A percentile compares a stretch with the other conserved stretches of the same genome.
Evolutionary conservation across 2,113 vertebrate species (phyloP).

Genomic region (Nipponia nippon): DNA sequence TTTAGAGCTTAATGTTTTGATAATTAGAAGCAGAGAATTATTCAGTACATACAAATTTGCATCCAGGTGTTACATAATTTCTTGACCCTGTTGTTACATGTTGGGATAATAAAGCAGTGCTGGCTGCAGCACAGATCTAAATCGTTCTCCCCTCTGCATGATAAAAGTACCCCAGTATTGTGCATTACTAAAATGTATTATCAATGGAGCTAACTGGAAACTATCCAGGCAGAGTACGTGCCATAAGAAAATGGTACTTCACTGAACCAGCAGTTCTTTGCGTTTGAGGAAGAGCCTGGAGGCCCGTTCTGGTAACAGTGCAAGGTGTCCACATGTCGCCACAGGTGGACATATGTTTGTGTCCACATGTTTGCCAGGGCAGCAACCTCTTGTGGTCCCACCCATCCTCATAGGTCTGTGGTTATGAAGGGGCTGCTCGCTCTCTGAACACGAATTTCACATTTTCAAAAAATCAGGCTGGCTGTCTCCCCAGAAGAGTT

Average conservation of each 20-base stretch:
- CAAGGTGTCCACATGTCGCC: neutral
- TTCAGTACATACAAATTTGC: neutral
- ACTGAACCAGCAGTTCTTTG: neutral
- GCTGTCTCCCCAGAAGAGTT: neutral
- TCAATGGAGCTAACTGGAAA: neutral
- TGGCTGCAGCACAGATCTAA: neutral
- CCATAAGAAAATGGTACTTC: neutral
- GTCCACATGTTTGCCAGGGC: neutral
- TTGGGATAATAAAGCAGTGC: neutral
- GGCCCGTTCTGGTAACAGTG: neutral
- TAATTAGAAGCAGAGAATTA: neutral
- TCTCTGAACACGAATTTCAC: neutral
- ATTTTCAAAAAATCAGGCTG: neutral
- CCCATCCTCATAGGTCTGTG: neutral
- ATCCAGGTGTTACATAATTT: neutral
- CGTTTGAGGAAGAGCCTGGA: neutral
- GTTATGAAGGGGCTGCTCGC: neutral
- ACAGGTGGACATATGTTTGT: neutral
- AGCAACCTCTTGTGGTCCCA: neutral
- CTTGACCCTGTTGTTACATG: neutral
- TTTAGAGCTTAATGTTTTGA: neutral
- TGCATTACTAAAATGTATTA: neutral
- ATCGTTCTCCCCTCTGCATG: neutral
- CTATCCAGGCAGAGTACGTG: neutral
- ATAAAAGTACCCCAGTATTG: neutral